Evolutionary conservation across 2,888 invertebrate genomes (phyloP), one percentile per base, ranked within the genome.

Genomic region (Koerneria pararmatus): DNA sequence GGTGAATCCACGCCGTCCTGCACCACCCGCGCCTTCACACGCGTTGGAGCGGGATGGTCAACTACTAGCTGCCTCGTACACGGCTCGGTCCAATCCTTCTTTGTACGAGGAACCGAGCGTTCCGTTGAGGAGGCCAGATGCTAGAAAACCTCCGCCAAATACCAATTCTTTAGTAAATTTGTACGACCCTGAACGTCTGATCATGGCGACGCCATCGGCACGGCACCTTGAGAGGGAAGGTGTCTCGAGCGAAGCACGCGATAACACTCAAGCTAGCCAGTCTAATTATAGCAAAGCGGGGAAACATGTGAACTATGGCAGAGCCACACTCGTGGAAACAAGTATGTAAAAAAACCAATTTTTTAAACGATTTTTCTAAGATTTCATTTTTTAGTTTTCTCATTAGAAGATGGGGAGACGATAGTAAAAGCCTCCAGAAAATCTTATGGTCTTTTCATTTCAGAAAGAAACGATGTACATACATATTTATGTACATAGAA

Each of bases 251-350:
- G 32, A 34, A n/a, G 64, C 54, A 22, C 29, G 54, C 1, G 37
- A 41, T 34, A 46, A 46, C n/a, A n/a, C n/a, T 11, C 11, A n/a
- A 41, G 11, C 46, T 15, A 41, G n/a, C 11, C 11, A 41, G 46
- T 15, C n/a, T 41, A 11, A 41, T 41, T 64, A 56, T 34, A 35
- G 64, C n/a, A n/a, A n/a, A n/a, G n/a, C n/a, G n/a, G n/a, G n/a
- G n/a, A n/a, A n/a, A 31, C 64, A 64, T 11, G 32, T 35, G 2
- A 56, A 64, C 31, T 54, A 64, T 8, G 64, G 56, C 46, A 41
- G 24, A 34, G 31, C 53, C 29, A 64, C 64, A 4, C 46, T 64
- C 3, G 64, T 64, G 1, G 64, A 64, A 46, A 64, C 64, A 22
- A 64, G 56, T 32, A 54, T 64, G 54, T 64, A 32, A 63, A n/a